phyloP scores from a whole-genome alignment of 2,888 invertebrate species.

The Pediacus dermestoides region DNA sequence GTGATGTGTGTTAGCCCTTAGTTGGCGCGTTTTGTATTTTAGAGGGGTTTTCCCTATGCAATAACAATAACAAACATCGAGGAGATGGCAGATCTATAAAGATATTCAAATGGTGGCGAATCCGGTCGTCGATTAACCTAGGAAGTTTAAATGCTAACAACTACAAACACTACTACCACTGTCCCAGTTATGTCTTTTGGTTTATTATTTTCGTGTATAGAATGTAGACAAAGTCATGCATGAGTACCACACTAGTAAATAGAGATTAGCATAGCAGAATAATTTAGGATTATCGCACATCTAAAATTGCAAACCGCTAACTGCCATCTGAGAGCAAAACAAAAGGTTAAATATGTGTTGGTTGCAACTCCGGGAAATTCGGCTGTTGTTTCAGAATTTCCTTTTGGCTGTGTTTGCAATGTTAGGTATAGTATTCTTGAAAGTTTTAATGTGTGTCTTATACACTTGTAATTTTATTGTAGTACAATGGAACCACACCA shows the following conservation, averaged over 20 bases:
- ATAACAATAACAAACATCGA: no score
- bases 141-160: constrained; percentile 6
- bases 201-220: constrained; percentile 11
- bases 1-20: no score
- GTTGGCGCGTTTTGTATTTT: no score
- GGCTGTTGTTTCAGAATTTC: no score
- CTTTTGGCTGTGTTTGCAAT: no score
- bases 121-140: constrained; percentile 13
- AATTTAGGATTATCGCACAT: constrained; percentile 28
- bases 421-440: no score
- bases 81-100: no score
- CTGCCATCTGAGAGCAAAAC: constrained; percentile 13
- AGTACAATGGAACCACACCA: no score
- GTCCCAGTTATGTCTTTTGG: constrained; percentile 9
- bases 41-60: no score
- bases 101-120: constrained; percentile 11
- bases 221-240: constrained; percentile 12
- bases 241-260: constrained; percentile 23
- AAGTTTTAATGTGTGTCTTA: no score
- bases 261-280: constrained; percentile 25
- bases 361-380: constrained; percentile 9
- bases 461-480: no score
- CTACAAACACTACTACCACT: no score
- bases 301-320: constrained; percentile 23
- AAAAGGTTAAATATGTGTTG: constrained; percentile 16